Percentiles rank a stretch among this genome's conserved stretches.
Conservation (phyloP, 2,797 vertebrate genomes). For the Urosaurus nigricauda region DNA sequence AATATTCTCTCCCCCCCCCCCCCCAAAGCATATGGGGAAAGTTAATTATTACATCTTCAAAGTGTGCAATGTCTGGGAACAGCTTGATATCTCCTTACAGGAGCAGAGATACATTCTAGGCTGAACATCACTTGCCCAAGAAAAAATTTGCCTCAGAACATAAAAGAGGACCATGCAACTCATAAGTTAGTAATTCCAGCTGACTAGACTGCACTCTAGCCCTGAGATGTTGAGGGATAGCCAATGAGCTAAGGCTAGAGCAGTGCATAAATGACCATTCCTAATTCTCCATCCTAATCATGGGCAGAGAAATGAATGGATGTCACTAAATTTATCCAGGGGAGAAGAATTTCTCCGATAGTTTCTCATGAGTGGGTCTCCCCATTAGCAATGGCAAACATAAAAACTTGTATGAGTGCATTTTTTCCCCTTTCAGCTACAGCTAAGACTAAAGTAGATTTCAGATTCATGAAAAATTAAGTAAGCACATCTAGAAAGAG, state of each 20-base stretch:
- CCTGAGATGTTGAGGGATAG: background rate
- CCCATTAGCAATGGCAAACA: background rate
- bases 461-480: background rate
- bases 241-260: background rate
- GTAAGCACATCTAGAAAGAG: background rate
- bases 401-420: too few species aligned
- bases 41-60: background rate
- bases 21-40: background rate
- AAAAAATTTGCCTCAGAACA: background rate
- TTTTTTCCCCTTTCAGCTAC: background rate
- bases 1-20: too few species aligned
- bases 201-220: background rate
- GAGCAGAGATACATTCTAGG: background rate
- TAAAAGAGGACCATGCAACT: background rate
- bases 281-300: background rate
- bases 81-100: background rate
- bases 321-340: background rate
- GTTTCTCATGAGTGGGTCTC: background rate
- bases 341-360: background rate
- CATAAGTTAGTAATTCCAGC: background rate
- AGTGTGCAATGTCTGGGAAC: background rate
- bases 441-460: background rate
- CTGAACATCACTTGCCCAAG: background rate
- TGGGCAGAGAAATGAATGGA: background rate
- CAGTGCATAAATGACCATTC: background rate